Conservation (phyloP, 2,113 vertebrate species). For the Equus quagga region DNA sequence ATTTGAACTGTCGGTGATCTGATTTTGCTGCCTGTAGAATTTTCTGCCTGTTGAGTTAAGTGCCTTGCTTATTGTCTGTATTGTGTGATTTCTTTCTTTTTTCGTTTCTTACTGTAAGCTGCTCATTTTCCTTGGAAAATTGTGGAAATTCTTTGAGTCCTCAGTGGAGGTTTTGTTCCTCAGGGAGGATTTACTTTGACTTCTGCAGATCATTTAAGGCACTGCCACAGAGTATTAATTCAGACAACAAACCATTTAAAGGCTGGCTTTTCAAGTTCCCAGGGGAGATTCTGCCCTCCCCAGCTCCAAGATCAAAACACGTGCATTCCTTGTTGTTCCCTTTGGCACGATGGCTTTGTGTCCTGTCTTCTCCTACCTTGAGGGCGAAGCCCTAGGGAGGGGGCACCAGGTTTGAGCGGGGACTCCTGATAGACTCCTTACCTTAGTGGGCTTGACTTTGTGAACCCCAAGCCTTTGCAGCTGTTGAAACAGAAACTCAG, state of each 20-base stretch:
- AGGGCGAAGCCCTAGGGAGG: neutral
- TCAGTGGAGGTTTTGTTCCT: neutral
- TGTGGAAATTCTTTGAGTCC: neutral
- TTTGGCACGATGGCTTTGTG: neutral
- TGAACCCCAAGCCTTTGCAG: neutral
- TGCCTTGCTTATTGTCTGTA: neutral
- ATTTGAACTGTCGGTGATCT: neutral
- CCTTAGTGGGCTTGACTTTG: neutral
- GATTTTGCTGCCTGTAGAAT: neutral
- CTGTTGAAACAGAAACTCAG: neutral
- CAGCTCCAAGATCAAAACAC: neutral
- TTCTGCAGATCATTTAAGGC: neutral
- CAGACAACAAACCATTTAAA: neutral
- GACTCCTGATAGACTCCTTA: neutral
- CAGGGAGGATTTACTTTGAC: neutral
- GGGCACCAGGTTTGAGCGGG: neutral
- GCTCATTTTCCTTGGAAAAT: slow-evolving; percentile 23
- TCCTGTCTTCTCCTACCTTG: neutral
- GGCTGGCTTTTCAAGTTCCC: neutral
- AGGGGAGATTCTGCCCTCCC: neutral
- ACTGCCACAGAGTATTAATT: neutral
- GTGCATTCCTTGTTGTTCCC: neutral
- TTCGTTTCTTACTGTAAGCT: neutral
- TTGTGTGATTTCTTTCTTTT: neutral
- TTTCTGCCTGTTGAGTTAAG: neutral